A percentile compares a stretch with the other conserved stretches of the same genome.
Conservation (phyloP, 92 coral and sea anemone genomes). For the Bergia sp. region DNA sequence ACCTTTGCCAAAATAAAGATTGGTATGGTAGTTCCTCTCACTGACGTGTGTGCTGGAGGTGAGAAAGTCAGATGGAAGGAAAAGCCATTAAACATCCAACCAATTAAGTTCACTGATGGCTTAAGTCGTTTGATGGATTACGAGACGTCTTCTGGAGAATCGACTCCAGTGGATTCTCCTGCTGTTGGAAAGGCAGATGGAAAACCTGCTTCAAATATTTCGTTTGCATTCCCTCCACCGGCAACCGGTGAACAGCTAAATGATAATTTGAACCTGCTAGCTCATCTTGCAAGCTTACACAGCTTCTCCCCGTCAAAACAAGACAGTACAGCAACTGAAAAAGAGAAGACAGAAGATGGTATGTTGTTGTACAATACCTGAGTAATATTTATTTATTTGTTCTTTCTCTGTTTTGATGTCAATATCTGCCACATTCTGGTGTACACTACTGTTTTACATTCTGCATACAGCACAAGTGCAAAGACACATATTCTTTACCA, state of each 20-base stretch:
- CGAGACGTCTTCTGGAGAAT: conserved; percentile 78
- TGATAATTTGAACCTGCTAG: conserved; percentile 51
- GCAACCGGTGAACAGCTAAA: conserved; percentile 16
- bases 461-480: no score
- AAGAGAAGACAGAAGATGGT: conserved; percentile 15
- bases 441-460: no score
- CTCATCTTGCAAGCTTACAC: conserved; percentile 40
- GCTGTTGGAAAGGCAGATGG: conserved; percentile 15
- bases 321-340: conserved; percentile 8
- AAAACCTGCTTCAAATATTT: neutral
- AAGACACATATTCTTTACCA: no score
- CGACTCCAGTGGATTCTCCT: conserved; percentile 50
- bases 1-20: neutral
- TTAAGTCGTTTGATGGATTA: conserved; percentile 83
- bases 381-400: neutral
- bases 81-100: conserved; percentile 12
- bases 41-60: conserved; percentile 2
- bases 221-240: conserved; percentile 35
- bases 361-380: neutral
- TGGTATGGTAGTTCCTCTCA: conserved; percentile 2
- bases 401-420: no score
- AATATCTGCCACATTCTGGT: no score
- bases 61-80: conserved; percentile 7
- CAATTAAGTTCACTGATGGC: conserved; percentile 61
- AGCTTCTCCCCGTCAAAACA: neutral